These are phyloP conservation scores for Zaprionus taronus DNA, from an alignment of 1,140 invertebrate genomes.

Conservation along the genomic window DNA sequence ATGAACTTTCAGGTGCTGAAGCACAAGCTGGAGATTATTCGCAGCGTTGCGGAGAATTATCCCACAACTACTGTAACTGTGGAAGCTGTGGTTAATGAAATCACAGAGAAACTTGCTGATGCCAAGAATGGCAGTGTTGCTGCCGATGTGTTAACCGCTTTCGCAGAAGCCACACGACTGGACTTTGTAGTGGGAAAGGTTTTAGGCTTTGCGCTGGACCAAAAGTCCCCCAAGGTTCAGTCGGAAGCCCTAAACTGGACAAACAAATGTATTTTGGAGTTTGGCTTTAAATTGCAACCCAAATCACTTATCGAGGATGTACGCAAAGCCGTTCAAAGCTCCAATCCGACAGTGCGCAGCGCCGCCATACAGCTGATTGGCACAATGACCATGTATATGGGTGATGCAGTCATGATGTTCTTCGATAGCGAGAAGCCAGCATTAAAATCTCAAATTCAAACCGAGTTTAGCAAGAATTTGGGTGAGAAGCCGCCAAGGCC, in stretches of 20 bases:
- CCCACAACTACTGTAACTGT: slow-evolving; percentile 90
- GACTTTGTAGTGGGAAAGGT: slow-evolving; percentile 91
- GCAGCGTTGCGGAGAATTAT: slow-evolving; percentile 91
- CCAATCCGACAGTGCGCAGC: slow-evolving; percentile 92
- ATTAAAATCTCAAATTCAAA: slow-evolving; percentile 93
- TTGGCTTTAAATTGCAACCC: slow-evolving; percentile 90
- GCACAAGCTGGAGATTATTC: slow-evolving; percentile 91
- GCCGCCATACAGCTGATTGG: slow-evolving; percentile 88
- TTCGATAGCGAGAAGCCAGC: slow-evolving; percentile 95
- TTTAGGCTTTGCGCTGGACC: slow-evolving; percentile 90
- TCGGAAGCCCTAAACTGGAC: slow-evolving; percentile 93
- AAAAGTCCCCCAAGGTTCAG: slow-evolving; percentile 97
- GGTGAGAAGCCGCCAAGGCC: slow-evolving; percentile 90
- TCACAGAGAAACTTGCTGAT: slow-evolving; percentile 94
- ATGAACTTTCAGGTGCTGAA: slow-evolving; percentile 97
- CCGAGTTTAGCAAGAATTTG: slow-evolving; percentile 93
- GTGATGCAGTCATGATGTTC: slow-evolving; percentile 89
- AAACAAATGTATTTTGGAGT: slow-evolving; percentile 91
- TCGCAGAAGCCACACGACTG: slow-evolving; percentile 91
- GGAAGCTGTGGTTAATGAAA: slow-evolving; percentile 90
- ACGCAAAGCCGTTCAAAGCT: slow-evolving; percentile 93
- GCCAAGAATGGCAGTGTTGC: slow-evolving; percentile 90
- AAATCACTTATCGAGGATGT: slow-evolving; percentile 92
- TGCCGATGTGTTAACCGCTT: slow-evolving; percentile 89
- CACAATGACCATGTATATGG: slow-evolving; percentile 92